Conservation (phyloP, 2,797 vertebrate genomes). For the Pipistrellus nathusii region DNA sequence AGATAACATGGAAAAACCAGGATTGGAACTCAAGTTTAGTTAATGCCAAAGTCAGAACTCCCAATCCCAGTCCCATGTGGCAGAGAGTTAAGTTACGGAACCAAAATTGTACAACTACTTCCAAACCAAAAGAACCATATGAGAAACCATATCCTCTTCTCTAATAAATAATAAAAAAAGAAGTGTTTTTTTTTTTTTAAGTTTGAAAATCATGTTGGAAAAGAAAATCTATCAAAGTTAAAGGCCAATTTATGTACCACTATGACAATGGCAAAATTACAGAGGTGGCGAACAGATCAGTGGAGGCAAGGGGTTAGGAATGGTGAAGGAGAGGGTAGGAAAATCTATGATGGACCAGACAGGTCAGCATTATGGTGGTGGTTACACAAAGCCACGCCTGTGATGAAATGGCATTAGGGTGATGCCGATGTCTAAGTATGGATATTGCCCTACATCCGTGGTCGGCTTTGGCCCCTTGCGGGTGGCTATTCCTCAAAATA, state of each 20-base stretch:
- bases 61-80: neutral
- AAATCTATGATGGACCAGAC: neutral
- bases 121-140: neutral
- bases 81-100: neutral
- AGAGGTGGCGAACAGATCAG: neutral
- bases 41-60: neutral
- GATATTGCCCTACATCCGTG: no score
- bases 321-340: neutral
- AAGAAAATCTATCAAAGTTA: neutral
- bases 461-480: no score
- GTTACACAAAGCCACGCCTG: neutral
- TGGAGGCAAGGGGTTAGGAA: neutral
- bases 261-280: neutral
- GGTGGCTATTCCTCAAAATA: no score
- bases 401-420: neutral
- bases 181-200: neutral
- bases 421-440: neutral
- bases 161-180: neutral
- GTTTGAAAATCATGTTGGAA: constrained; percentile 49
- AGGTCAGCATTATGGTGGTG: no score
- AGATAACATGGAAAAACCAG: neutral
- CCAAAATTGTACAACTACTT: neutral
- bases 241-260: neutral
- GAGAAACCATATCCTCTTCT: neutral
- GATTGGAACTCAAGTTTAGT: neutral